Base-by-base conservation (phyloP, 2,797 vertebrate species). In the Tamandua tetradactyla region DNA sequence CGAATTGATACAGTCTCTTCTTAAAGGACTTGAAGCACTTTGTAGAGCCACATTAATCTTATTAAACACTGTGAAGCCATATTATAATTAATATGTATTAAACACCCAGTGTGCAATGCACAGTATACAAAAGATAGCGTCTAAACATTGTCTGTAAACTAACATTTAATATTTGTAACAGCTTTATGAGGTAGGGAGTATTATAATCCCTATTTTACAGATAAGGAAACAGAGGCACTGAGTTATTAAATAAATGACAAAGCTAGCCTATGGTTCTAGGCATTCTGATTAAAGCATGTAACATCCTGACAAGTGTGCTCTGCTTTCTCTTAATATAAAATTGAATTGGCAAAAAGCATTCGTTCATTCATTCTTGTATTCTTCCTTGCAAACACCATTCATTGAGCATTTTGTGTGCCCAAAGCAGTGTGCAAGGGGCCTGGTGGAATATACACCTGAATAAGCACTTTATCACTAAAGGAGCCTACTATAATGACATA, bases 61-160 rank as follows among this genome's bases (percentile, higher is more conserved):
- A 93, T 96, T 87, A 89, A 87, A 81, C 37, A 86, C 32, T 68
- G 5, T 86, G 80, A 79, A 62, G 23, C 20, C 68, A 76, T 87
- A 92, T 59, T 35, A 89, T 84, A 89, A 94, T 94, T 97, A 96
- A 85, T 89, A 95, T 93, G 94, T 72, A 94, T 86, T 91, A 93
- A 94, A 55, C 25, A 40, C 0, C 10, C 15, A 71, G 6, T 64
- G 30, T 49, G 49, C 62, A 93, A 89, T 27, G 82, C 37, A 78
- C 0, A 55, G 20, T 22, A 79, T 85, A 74, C 22, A 42, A 71
- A 86, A 78, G 14, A 79, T n/a, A n/a, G n/a, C n/a, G n/a, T n/a
- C n/a, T n/a, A n/a, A 44, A 0, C 14, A 81, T 89, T 61, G 83
- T 68, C 25, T 90, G 30, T 55, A 15, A 55, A 55, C 9, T 76